Percentiles rank a stretch among this genome's conserved stretches.
These are phyloP conservation scores for Drosophila borealis DNA, from an alignment of 2,888 invertebrate genomes.

Conservation along the genomic window DNA sequence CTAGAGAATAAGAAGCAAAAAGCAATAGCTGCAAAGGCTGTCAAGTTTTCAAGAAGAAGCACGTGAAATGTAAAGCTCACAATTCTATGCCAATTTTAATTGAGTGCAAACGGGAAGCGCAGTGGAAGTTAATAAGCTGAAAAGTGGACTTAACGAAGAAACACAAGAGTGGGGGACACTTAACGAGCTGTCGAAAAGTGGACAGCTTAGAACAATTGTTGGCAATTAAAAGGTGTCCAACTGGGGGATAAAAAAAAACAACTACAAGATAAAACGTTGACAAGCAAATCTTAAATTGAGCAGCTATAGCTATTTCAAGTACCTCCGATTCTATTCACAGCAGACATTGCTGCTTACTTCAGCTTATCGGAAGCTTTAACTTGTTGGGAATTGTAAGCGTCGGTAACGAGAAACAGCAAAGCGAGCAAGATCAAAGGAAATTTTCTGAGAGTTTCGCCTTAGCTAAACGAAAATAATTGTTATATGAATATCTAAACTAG, in stretches of 20 bases:
- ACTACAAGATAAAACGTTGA: background rate
- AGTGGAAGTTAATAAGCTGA: conserved; percentile 64
- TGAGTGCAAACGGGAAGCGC: conserved; percentile 60
- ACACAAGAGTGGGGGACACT: background rate
- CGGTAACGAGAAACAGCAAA: no score
- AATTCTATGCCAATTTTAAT: conserved; percentile 74
- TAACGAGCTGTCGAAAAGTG: conserved; percentile 9
- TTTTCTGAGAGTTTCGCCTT: no score
- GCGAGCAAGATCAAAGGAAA: no score
- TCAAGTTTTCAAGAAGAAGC: conserved; percentile 41
- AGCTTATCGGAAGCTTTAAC: no score
- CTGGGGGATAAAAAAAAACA: background rate
- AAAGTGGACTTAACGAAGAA: conserved; percentile 50
- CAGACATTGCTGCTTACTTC: no score
- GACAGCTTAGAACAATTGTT: conserved; percentile 53
- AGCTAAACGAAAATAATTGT: no score
- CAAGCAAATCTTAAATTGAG: background rate
- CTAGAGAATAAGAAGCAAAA: conserved; percentile 8
- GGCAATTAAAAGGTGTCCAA: conserved; percentile 61
- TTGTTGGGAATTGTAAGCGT: no score
- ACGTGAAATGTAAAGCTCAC: conserved; percentile 54
- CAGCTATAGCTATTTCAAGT: no score
- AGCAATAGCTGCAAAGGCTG: conserved; percentile 22
- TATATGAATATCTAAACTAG: background rate
- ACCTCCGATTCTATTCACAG: no score